Evolutionary conservation across 2,797 vertebrate species (phyloP).

Genomic region (Pseudochromis fuscus): DNA sequence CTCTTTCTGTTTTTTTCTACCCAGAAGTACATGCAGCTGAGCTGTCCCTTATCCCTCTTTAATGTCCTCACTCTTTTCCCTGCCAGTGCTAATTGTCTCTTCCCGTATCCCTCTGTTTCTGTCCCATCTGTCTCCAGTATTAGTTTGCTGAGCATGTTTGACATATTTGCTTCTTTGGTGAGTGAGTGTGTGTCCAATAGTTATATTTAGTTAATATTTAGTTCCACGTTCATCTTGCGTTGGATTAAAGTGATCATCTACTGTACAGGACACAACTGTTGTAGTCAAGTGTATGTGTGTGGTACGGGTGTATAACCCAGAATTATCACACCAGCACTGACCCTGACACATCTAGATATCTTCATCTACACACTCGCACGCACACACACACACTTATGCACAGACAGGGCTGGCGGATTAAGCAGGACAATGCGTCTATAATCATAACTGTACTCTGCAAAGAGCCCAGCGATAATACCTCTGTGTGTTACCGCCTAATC

Average conservation of each 20-base stretch:
- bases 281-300: slow-evolving; percentile 10
- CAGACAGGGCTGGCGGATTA: slow-evolving; percentile 69
- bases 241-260: slow-evolving; percentile 27
- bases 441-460: slow-evolving; percentile 78
- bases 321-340: slow-evolving; percentile 38
- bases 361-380: slow-evolving; percentile 7
- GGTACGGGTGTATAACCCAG: slow-evolving; percentile 12
- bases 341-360: slow-evolving; percentile 35
- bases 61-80: slow-evolving; percentile 2
- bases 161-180: not conserved
- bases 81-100: slow-evolving; percentile 11
- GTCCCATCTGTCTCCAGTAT: slow-evolving; percentile 47
- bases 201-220: slow-evolving; percentile 32
- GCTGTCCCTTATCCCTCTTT: not conserved
- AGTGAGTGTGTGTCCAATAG: not conserved
- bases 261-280: slow-evolving; percentile 14
- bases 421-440: slow-evolving; percentile 74
- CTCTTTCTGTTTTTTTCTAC: slow-evolving; percentile 1
- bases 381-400: slow-evolving; percentile 20
- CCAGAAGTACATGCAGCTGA: not conserved
- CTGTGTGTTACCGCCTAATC: slow-evolving; percentile 78
- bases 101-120: slow-evolving; percentile 19
- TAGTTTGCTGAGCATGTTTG: slow-evolving; percentile 22
- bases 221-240: slow-evolving; percentile 5
- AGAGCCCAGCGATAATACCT: slow-evolving; percentile 76